phyloP scores from a whole-genome alignment of 2,797 vertebrate genomes.

The Leptoclinus maculatus region DNA sequence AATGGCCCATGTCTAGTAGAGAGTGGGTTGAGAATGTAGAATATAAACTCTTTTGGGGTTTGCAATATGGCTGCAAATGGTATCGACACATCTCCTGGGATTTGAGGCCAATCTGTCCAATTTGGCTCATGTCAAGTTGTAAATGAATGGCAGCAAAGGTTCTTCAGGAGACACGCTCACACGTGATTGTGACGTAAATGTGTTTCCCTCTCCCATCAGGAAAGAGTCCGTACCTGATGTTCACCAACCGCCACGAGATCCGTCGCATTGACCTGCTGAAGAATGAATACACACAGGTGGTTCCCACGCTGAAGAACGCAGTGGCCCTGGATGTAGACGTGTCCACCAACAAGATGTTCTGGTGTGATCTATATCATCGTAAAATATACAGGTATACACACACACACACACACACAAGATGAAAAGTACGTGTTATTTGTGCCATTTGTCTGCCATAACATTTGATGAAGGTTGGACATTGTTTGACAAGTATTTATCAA shows the following conservation, averaged over 20 bases:
- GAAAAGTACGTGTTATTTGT: neutral
- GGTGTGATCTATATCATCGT: conserved; percentile 96
- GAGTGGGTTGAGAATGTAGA: conserved; percentile 6
- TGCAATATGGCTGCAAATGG: neutral
- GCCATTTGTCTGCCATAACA: neutral
- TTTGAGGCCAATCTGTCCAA: neutral
- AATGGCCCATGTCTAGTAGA: neutral
- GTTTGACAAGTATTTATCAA: too few relatives aligned
- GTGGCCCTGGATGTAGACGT: conserved; percentile 97
- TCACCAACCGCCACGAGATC: conserved; percentile 98
- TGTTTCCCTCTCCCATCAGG: conserved; percentile 74
- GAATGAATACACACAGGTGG: conserved; percentile 93
- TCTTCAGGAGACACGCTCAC: neutral
- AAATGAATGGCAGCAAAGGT: conserved; percentile 15
- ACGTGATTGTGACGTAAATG: neutral
- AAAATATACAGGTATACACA: conserved; percentile 94
- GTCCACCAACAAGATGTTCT: conserved; percentile 95
- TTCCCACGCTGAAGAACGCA: conserved; percentile 95
- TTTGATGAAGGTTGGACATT: neutral
- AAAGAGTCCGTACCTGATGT: conserved; percentile 94
- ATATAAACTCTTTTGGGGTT: neutral
- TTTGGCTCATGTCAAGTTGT: neutral
- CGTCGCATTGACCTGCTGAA: conserved; percentile 93
- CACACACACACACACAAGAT: conserved; percentile 23
- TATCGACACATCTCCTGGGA: conserved; percentile 6